Conservation (phyloP, 2,888 invertebrate genomes). For the Tuta absoluta region DNA sequence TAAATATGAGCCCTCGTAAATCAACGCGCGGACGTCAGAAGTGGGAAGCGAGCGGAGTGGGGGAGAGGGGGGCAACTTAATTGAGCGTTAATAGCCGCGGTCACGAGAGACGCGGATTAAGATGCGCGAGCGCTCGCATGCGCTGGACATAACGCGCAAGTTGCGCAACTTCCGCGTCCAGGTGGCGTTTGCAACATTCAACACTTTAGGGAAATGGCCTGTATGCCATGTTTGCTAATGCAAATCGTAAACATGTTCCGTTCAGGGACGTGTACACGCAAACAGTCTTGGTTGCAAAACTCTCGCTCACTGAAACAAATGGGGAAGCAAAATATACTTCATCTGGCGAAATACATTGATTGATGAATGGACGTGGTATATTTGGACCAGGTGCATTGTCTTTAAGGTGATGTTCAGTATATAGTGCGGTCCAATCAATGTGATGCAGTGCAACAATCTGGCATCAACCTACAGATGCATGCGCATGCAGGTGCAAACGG, state of each 20-base stretch:
- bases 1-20: constrained; percentile 34
- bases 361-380: too few species aligned
- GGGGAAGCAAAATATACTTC: too few species aligned
- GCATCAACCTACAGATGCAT: not conserved
- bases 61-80: constrained; percentile 37
- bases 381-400: not conserved
- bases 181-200: not conserved
- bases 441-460: not conserved
- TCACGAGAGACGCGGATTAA: constrained; percentile 39
- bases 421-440: not conserved
- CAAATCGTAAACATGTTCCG: not conserved
- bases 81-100: constrained; percentile 51
- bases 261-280: not conserved
- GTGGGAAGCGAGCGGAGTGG: not conserved
- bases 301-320: too few species aligned
- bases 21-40: constrained; percentile 29
- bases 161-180: constrained; percentile 14
- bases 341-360: too few species aligned
- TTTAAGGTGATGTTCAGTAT: not conserved
- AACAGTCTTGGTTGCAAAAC: not conserved
- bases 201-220: constrained; percentile 28
- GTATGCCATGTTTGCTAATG: not conserved
- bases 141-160: not conserved
- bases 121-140: constrained; percentile 24
- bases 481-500: constrained; percentile 2